Evolutionary conservation across 2,797 vertebrate species (phyloP), one percentile per base, ranked within the genome.

Genomic region (Pyrocephalus nanus): DNA sequence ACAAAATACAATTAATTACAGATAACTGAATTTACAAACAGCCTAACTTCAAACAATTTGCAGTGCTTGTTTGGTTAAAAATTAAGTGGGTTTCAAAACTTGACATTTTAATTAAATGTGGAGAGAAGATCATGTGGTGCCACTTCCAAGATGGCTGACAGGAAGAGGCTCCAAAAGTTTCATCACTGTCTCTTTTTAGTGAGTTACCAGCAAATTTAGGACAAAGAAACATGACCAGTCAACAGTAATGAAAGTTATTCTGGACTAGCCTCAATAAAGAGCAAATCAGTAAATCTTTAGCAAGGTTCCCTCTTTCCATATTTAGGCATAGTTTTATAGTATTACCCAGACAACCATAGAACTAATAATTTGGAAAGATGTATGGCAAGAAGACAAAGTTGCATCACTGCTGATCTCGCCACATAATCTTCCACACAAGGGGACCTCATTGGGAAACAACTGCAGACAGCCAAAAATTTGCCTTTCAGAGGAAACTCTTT

Each of bases 401-500:
- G 94, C 87, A 93, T 93, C 84, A 96, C 57, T 73, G 62, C 51
- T 81, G 85, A 95, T 90, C 86, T 91, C 74, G 70, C 71, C 81
- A 90, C 57, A 92, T 54, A 70, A 64, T 76, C 91, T 91, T 92
- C 58, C 82, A 96, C 64, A 58, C 94, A 97, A 97, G 47, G 93
- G 93, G 92, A 96, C 93, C 90, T 96, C 90, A 64, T 17, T 90
- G 91, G 95, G 93, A 97, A 95, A 94, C 5, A 15, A 87, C 61
- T 96, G 93, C 79, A 96, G 85, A 94, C 90, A 96, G 95, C 92
- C 96, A 96, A 90, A 97, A 95, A 95, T 86, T 88, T 2, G 20
- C 47, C 67, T 94, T 94, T 87, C 38, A n/a, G 87, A 92, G 90
- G 91, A 96, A 97, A 95, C 61, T 82, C 91, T 96, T 91, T 11